A percentile compares a stretch with the other conserved stretches of the same genome.
These are phyloP conservation scores for Pagrus major DNA, from an alignment of 2,113 vertebrate species.

Conservation along the genomic window DNA sequence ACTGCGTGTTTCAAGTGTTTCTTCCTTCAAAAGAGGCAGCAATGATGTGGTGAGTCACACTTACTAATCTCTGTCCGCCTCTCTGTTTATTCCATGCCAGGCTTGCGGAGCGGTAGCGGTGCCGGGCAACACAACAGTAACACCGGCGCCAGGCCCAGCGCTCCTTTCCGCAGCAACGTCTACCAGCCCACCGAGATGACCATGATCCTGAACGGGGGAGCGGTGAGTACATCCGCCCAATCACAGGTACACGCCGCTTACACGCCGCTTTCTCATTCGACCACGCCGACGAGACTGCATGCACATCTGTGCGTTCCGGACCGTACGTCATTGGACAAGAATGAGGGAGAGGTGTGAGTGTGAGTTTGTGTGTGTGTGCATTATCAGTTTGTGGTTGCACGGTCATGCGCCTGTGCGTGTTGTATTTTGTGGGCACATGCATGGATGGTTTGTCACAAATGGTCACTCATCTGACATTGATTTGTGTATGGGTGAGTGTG, in stretches of 20 bases:
- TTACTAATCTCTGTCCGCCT: slow-evolving; percentile 30
- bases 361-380: slow-evolving; percentile 11
- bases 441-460: slow-evolving; percentile 50
- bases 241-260: slow-evolving; percentile 75
- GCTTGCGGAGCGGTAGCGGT: slow-evolving; percentile 78
- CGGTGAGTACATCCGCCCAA: slow-evolving; percentile 90
- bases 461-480: slow-evolving; percentile 49
- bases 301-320: slow-evolving; percentile 70
- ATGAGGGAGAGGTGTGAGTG: slow-evolving; percentile 71
- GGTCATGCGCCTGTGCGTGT: slow-evolving; percentile 26
- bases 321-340: slow-evolving; percentile 59
- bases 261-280: slow-evolving; percentile 67
- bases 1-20: slow-evolving; percentile 38
- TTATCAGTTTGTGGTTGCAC: slow-evolving; percentile 22
- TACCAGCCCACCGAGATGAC: slow-evolving; percentile 99
- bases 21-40: slow-evolving; percentile 6
- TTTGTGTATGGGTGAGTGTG: slow-evolving; percentile 41
- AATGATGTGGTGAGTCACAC: slow-evolving; percentile 47
- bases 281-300: slow-evolving; percentile 70
- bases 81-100: slow-evolving; percentile 59
- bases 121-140: slow-evolving; percentile 92
- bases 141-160: slow-evolving; percentile 89
- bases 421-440: slow-evolving; percentile 43
- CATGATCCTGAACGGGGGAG: slow-evolving; percentile 97
- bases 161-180: slow-evolving; percentile 97